Conservation (phyloP, 2,113 vertebrate genomes). For the Procapra przewalskii region DNA sequence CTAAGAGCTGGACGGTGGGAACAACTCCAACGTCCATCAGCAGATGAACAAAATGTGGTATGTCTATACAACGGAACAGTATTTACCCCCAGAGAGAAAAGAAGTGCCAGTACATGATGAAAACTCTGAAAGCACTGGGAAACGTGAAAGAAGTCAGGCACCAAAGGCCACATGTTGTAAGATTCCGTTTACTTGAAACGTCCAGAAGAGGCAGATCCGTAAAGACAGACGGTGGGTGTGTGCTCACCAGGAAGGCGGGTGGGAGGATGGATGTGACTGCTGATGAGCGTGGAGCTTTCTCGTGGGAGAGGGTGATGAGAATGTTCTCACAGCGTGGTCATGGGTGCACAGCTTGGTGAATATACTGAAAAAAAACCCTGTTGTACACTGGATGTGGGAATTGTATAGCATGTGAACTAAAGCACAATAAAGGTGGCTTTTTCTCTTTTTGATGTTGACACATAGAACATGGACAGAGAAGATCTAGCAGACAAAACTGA, state of each 20-base stretch:
- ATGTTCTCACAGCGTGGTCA: neutral
- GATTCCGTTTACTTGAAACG: neutral
- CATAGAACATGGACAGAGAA: neutral
- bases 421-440: neutral
- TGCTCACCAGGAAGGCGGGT: neutral
- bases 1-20: neutral
- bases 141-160: neutral
- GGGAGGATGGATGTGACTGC: neutral
- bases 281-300: rapidly evolving
- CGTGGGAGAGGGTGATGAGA: neutral
- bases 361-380: neutral
- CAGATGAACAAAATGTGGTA: rapidly evolving
- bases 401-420: neutral
- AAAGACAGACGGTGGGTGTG: neutral
- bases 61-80: no score
- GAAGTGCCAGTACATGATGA: neutral
- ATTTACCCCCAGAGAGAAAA: neutral
- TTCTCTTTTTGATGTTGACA: neutral
- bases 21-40: neutral
- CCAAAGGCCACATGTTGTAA: neutral
- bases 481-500: neutral
- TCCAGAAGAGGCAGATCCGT: neutral
- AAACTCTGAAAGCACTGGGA: neutral
- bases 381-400: neutral
- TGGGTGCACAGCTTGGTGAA: neutral